These are phyloP conservation scores for Halictus ligatus DNA, from an alignment of 2,888 invertebrate species.

Conservation along the genomic window DNA sequence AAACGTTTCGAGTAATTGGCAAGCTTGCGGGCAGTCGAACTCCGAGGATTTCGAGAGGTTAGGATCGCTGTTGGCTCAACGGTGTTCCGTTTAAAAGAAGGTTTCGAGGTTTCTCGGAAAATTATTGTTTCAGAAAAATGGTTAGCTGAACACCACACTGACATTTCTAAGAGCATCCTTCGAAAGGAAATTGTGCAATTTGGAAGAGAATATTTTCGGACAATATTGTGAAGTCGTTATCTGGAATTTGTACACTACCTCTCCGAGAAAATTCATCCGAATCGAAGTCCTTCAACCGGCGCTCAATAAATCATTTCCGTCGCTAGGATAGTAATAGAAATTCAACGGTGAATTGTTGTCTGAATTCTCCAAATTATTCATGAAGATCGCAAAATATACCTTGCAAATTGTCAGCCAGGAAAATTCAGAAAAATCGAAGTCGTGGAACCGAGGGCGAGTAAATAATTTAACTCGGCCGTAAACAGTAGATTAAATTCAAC, in stretches of 20 bases:
- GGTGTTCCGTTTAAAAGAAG: too few species aligned
- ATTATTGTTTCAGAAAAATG: not conserved
- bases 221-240: not conserved
- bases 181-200: not conserved
- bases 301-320: too few species aligned
- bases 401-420: too few species aligned
- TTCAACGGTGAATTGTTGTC: too few species aligned
- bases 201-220: not conserved
- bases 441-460: not conserved
- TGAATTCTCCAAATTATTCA: too few species aligned
- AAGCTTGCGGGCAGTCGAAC: conserved; percentile 6
- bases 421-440: not conserved
- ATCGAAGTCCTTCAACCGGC: too few species aligned
- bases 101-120: not conserved
- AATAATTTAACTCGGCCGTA: not conserved
- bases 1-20: conserved; percentile 65
- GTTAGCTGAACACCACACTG: too few species aligned
- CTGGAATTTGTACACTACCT: too few species aligned
- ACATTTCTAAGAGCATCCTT: too few species aligned
- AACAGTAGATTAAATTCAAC: not conserved
- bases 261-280: too few species aligned
- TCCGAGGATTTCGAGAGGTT: not conserved
- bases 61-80: not conserved
- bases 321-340: too few species aligned
- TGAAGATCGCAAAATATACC: too few species aligned